Evolutionary conservation across 2,888 invertebrate genomes (phyloP), one percentile per base, ranked within the genome.

Genomic region (Chrysina gloriosa): DNA sequence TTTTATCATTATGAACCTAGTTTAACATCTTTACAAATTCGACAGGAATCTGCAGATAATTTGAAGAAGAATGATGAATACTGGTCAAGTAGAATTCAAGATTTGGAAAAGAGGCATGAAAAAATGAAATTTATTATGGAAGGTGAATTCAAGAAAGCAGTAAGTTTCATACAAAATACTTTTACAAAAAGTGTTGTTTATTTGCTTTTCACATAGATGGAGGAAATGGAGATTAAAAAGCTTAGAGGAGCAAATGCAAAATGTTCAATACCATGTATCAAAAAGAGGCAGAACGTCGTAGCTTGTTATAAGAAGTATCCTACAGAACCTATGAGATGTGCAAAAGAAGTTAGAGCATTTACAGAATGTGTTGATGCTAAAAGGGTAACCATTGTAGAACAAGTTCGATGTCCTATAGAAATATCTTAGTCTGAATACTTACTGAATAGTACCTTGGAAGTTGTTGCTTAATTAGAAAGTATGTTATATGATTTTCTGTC

Each of bases 251-350:
- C 31, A 42, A 16, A 50, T 47, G 36, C 25, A 29, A 14, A 25
- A 61, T 6, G 48, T 25, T 31, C n/a, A n/a, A 84, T 86, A 6
- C 88, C 88, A 3, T 90, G 89, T 72, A 82, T 85, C 68, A 85
- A 85, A 61, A 83, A 84, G 6, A 87, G 86, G 75, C 81, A 84
- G 27, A 85, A 86, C 73, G 84, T 90, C 7, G 81, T 88, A 66
- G 84, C 86, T 70, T 90, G 90, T 76, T 90, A 89, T 75, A 86
- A 85, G 73, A 81, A 85, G 3, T 78, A 89, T 84, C 86, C 87
- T 3, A 85, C 84, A 52, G 86, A 88, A 77, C 86, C 87, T 9
- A 82, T 90, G 68, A 85, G 84, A 68, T 90, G 90, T 81, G 84
- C 88, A 1, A 85, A 84, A 70, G 84, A 88, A 75, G 89, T 90